Base-by-base conservation (phyloP, 2,888 invertebrate genomes). In the Julus scandinavius region DNA sequence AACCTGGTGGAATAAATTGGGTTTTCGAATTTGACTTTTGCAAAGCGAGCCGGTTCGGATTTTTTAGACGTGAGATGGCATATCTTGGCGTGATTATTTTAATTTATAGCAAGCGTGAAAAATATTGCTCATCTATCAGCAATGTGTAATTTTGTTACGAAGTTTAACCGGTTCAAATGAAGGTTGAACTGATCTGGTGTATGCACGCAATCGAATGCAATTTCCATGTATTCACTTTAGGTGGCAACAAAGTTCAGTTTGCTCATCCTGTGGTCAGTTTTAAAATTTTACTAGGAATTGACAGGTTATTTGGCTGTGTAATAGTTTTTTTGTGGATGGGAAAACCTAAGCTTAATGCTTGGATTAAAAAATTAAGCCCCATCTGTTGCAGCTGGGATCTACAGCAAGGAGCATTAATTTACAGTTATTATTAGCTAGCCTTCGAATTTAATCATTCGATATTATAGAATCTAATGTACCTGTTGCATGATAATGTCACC, bases 211-310 rank as follows among this genome's bases (percentile, higher is more conserved):
- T 80, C 38, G 80, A 29, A 20, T 80, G 80, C 29, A 29, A 80
- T 80, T 80, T 80, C 80, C 38, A 45, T 45, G 41, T 45, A 7
- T 38, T 13, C 80, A 4, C 80, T 80, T 38, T 38, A 80, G 29
- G 80, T 38, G 80, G 29, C 29, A 80, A 80, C 29, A 29, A 29
- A 80, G 80, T 80, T 80, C 80, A 80, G 13, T 80, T 80, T 38
- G 80, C 5, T 80, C 72, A 80, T 80, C 80, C 80, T 29, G 80
- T 29, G 80, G 80, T 80, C 80, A 80, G 80, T 80, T 38, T 38
- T 11, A 11, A 20, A 29, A 38, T 80, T 38, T 9, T 29, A 7
- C 11, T 72, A 9, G 11, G 38, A 38, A 38, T 54, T 80, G 80
- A 13, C 80, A 80, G 80, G 80, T 80, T 38, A 80, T 38, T 2